phyloP scores from a whole-genome alignment of 2,888 invertebrate genomes.

The Drosophila tripunctata region DNA sequence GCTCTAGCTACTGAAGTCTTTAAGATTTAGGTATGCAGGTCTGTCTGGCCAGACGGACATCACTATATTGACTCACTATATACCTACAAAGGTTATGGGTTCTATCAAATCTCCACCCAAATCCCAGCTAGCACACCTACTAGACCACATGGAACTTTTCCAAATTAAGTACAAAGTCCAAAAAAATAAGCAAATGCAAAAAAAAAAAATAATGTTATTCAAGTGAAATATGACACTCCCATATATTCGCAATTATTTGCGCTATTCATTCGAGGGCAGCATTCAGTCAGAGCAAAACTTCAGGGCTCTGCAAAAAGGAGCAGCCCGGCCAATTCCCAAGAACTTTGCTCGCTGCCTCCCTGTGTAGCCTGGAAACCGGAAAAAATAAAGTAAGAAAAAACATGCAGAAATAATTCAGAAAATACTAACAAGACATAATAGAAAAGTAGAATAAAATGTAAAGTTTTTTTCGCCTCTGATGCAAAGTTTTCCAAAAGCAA shows the following conservation, averaged over 20 bases:
- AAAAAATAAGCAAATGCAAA: conserved; percentile 9
- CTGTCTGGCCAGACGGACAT: no score
- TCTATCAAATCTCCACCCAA: no score
- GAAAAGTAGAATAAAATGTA: conserved; percentile 38
- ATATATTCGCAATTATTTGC: conserved; percentile 75
- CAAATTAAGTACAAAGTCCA: no score
- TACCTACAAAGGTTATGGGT: no score
- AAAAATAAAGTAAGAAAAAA: background rate
- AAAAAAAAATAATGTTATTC: conserved; percentile 54
- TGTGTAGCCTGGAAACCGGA: background rate
- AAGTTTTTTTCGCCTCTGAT: conserved; percentile 28
- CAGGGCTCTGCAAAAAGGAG: conserved; percentile 16
- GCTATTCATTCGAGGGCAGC: conserved; percentile 59
- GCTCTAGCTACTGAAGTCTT: no score
- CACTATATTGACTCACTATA: no score
- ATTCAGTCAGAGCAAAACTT: conserved; percentile 43
- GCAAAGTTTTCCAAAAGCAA: conserved; percentile 29
- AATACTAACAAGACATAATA: background rate
- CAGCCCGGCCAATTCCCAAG: background rate
- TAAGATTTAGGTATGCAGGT: no score
- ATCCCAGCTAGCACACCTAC: no score
- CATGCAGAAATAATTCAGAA: background rate
- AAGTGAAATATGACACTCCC: conserved; percentile 74
- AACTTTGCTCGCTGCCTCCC: conserved; percentile 1
- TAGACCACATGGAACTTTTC: no score